Evolutionary conservation across 1,140 invertebrate genomes (phyloP).

Genomic region (Melanaphis sacchari): DNA sequence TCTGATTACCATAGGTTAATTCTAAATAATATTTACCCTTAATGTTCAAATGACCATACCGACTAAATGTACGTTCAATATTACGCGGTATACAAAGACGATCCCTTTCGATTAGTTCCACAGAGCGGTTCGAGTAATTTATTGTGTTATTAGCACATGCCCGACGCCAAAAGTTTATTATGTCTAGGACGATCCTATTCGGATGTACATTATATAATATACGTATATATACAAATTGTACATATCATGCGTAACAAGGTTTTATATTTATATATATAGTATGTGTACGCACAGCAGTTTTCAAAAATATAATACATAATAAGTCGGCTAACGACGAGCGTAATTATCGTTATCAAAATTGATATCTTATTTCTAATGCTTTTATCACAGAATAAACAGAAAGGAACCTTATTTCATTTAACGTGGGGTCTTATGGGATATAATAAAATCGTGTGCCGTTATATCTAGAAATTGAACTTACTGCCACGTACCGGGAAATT

Average conservation of each 20-base stretch:
- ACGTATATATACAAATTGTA: background rate
- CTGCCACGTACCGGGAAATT: too few species aligned
- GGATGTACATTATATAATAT: background rate
- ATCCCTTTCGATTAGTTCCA: background rate
- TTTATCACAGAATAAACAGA: too few species aligned
- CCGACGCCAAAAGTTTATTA: background rate
- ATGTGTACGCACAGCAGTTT: background rate
- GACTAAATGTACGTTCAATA: background rate
- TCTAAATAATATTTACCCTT: too few species aligned
- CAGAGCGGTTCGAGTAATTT: background rate
- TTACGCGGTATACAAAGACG: background rate
- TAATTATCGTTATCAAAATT: slow-evolving; percentile 16
- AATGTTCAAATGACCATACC: too few species aligned
- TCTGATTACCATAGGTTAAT: too few species aligned
- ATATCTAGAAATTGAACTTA: too few species aligned
- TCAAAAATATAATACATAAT: background rate
- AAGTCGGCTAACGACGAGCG: background rate
- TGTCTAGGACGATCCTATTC: background rate
- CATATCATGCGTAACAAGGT: background rate
- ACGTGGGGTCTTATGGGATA: too few species aligned
- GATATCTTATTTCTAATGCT: slow-evolving; percentile 10
- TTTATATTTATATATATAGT: background rate
- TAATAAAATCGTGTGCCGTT: too few species aligned
- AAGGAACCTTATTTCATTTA: too few species aligned
- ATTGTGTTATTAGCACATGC: background rate